These are phyloP conservation scores for Timema cristinae DNA, from an alignment of 2,888 invertebrate species.

Conservation along the genomic window DNA sequence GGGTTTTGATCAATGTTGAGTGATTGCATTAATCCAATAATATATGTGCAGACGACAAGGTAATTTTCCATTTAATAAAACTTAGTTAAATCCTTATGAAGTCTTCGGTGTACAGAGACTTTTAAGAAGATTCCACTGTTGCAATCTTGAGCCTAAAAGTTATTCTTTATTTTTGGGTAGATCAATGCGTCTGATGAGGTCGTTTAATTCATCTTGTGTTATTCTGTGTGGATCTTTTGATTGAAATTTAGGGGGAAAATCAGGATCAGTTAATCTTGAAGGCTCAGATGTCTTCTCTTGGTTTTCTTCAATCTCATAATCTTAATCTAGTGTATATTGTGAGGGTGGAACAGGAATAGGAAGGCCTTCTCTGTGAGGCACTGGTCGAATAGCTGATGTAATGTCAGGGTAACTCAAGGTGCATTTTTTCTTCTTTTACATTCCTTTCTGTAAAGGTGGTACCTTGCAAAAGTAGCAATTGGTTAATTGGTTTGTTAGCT, in stretches of 20 bases:
- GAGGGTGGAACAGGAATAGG: slow-evolving; percentile 3
- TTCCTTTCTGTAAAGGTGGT: background rate
- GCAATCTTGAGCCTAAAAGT: slow-evolving; percentile 9
- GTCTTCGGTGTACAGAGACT: background rate
- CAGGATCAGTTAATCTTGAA: background rate
- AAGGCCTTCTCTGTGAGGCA: background rate
- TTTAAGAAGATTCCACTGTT: slow-evolving; percentile 11
- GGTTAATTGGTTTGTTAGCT: background rate
- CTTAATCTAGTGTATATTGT: slow-evolving; percentile 2
- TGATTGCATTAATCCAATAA: background rate
- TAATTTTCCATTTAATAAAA: background rate
- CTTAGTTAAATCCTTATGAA: background rate
- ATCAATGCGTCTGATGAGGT: background rate
- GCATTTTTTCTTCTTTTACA: slow-evolving; percentile 1
- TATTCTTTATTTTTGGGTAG: slow-evolving; percentile 5
- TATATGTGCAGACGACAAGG: background rate
- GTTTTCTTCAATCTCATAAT: background rate
- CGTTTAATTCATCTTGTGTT: background rate
- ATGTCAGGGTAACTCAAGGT: background rate
- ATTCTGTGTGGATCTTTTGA: background rate
- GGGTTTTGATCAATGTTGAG: background rate
- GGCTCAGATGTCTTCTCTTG: slow-evolving; percentile 1
- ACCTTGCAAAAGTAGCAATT: slow-evolving; percentile 11
- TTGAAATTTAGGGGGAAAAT: background rate
- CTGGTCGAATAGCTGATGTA: background rate